Base-by-base conservation (phyloP, 1,140 invertebrate species). In the Odontomachus brunneus region DNA sequence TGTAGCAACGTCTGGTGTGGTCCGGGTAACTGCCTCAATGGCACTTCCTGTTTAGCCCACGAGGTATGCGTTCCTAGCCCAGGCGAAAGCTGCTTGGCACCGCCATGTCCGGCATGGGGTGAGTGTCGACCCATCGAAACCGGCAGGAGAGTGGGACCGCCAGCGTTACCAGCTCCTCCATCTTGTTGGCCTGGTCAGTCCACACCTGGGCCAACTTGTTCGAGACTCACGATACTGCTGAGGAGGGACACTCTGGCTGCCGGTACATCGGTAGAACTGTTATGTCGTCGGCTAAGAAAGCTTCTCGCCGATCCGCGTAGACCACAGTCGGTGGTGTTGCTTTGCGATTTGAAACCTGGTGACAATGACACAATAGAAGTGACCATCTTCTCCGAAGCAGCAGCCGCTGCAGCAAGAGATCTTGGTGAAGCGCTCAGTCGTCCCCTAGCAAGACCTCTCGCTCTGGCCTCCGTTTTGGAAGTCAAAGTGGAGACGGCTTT, bases 1-100 rank as follows among this genome's bases (percentile, higher is more conserved):
- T 99, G 98, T 93, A 98, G 97, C 65, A 96, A 97, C 90, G 96
- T 98, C 22, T 97, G 97, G 97, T 97, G 97, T 90, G 97, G 97
- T 5, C 94, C 97, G 26, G 95, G 96, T n/a, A 97, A 98, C 91
- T 98, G 97, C 90, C 94, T 97, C 48, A 96, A 95, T 78, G 92
- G 92, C 11, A 94, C 89, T 73, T 91, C 91, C 11, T 94, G 93
- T 33, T 51, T 94, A 48, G 93, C 92, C 0, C 93, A 94, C 84
- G 93, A 97, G 93, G 96, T 97, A 0, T 98, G 97, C 89, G 97
- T 97, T 14, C 97, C 97, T 1, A 95, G 96, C 0, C 95, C 96
- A 0, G 95, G 95, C 15, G 96, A 97, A 88, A 96, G 96, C 19
- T 98, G 98, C 88, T 94, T 98, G 19, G 96, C 96, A 0, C 95